A percentile compares a stretch with the other conserved stretches of the same genome.
Evolutionary conservation across 1,140 invertebrate genomes (phyloP).

Genomic region (Eupeodes corollae): DNA sequence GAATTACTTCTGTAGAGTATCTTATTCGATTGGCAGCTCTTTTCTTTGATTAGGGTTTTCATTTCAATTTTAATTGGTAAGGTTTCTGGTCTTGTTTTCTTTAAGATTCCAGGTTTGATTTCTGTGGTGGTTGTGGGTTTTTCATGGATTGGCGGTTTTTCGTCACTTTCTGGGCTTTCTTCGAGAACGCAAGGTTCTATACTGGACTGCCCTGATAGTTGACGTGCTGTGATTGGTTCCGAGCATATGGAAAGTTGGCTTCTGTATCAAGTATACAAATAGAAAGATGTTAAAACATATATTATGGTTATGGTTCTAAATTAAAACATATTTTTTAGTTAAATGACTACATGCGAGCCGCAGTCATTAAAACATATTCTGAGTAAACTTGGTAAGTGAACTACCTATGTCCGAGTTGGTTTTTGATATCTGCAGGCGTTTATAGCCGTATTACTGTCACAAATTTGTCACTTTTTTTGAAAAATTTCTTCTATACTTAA

Average conservation of each 20-base stretch:
- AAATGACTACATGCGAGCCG: too few relatives aligned
- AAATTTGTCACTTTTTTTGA: too few relatives aligned
- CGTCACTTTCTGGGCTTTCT: constrained; percentile 21
- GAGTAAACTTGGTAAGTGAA: too few relatives aligned
- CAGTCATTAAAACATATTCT: too few relatives aligned
- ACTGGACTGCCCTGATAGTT: constrained; percentile 34
- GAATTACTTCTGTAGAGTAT: constrained; percentile 27
- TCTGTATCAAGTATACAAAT: background rate
- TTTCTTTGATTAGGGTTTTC: constrained; percentile 8
- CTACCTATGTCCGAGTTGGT: too few relatives aligned
- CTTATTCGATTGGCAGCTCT: constrained; percentile 2
- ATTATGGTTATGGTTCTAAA: too few relatives aligned
- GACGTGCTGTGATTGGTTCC: constrained; percentile 28
- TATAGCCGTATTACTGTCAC: too few relatives aligned
- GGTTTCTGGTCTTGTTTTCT: constrained; percentile 28
- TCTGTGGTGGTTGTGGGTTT: background rate
- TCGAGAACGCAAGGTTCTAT: constrained; percentile 33
- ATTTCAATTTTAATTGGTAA: constrained; percentile 12
- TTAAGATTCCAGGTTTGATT: constrained; percentile 7
- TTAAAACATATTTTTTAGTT: too few relatives aligned
- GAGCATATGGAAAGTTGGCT: constrained; percentile 31
- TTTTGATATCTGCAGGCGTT: too few relatives aligned
- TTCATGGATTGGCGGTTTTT: constrained; percentile 3
- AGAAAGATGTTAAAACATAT: background rate
- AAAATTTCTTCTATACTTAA: too few relatives aligned